Conservation (phyloP, 1,140 invertebrate species). For the Odontomachus brunneus region DNA sequence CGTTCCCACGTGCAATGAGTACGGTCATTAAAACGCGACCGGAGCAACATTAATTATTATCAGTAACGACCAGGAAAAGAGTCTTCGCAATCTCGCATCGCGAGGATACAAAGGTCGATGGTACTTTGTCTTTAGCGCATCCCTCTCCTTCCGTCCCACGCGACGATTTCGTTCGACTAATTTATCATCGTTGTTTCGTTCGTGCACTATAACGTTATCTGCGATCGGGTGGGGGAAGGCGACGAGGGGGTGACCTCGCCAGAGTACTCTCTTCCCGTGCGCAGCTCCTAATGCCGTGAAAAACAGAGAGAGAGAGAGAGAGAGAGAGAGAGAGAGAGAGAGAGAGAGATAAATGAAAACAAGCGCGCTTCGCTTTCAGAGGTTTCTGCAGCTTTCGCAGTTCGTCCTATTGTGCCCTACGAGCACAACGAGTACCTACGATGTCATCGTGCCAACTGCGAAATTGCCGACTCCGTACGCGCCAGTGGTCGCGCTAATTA, state of each 20-base stretch:
- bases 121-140: background rate
- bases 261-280: background rate
- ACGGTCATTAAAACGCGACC: conserved; percentile 47
- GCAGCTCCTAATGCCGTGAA: background rate
- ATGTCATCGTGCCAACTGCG: conserved; percentile 58
- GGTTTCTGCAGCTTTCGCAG: background rate
- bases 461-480: conserved; percentile 72
- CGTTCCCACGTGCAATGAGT: conserved; percentile 51
- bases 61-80: conserved; percentile 17
- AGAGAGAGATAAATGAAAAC: background rate
- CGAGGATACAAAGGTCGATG: conserved; percentile 16
- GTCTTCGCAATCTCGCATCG: conserved; percentile 7
- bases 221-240: too few species aligned
- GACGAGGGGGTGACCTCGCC: background rate
- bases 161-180: background rate
- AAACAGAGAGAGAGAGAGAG: background rate
- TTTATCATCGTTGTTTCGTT: background rate
- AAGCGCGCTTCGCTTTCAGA: background rate
- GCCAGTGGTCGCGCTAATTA: conserved; percentile 75
- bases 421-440: conserved; percentile 29
- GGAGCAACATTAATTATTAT: conserved; percentile 59
- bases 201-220: background rate
- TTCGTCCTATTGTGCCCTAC: conserved; percentile 17
- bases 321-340: background rate
- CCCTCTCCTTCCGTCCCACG: too few species aligned